Conservation (phyloP, 1,140 invertebrate genomes). For the Coenobita brevimanus region DNA sequence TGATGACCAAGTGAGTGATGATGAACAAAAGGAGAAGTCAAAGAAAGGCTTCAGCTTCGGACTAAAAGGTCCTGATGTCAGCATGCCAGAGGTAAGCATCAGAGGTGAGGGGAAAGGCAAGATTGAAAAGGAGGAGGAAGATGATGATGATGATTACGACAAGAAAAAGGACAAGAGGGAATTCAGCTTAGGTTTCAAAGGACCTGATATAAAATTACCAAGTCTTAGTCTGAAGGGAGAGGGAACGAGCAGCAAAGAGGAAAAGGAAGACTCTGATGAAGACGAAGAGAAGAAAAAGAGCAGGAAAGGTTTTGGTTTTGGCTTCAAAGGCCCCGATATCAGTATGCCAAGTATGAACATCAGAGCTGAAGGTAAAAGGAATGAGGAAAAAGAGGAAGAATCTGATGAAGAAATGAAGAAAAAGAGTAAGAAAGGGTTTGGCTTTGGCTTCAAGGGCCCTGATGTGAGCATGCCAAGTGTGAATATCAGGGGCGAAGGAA, state of each 20-base stretch:
- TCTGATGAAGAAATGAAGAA: neutral
- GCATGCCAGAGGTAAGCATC: neutral
- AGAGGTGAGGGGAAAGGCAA: neutral
- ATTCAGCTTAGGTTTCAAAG: neutral
- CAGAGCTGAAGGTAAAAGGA: neutral
- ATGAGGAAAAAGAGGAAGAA: neutral
- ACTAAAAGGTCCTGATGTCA: neutral
- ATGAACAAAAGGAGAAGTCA: neutral
- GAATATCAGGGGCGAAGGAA: neutral
- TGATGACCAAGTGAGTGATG: neutral
- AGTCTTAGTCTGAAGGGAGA: too few species aligned
- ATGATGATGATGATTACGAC: neutral
- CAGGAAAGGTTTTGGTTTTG: neutral
- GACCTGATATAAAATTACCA: neutral
- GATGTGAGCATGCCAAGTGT: neutral
- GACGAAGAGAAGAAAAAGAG: neutral
- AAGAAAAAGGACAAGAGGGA: neutral
- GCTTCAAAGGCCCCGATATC: slow-evolving; percentile 17
- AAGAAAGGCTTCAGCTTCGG: neutral
- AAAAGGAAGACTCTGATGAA: neutral
- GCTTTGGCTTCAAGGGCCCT: neutral
- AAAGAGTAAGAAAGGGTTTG: neutral
- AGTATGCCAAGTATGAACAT: neutral
- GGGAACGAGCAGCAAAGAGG: neutral
- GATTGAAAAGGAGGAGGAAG: neutral